phyloP scores from a whole-genome alignment of 2,797 vertebrate genomes.

The Presbytis comata region DNA sequence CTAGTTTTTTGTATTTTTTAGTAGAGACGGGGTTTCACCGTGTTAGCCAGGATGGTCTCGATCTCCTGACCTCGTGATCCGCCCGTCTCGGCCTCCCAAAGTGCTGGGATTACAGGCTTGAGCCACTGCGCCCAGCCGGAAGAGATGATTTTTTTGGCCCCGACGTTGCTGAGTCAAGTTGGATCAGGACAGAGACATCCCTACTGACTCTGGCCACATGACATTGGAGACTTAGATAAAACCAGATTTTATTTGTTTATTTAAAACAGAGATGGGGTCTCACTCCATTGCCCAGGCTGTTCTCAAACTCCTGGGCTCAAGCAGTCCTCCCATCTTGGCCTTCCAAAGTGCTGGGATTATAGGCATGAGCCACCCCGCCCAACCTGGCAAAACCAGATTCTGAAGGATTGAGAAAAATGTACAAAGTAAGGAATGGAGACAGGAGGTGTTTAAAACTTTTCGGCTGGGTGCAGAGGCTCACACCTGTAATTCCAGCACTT shows the following conservation, averaged over 20 bases:
- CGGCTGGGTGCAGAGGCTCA: not conserved
- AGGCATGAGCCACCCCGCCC: too few species aligned
- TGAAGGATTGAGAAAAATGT: not conserved
- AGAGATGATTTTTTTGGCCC: not conserved
- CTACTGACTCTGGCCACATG: not conserved
- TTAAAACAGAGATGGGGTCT: not conserved
- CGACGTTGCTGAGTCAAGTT: not conserved
- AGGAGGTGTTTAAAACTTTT: conserved; percentile 24
- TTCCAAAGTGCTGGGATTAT: not conserved
- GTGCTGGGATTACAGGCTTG: too few species aligned
- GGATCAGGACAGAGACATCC: not conserved
- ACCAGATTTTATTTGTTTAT: not conserved
- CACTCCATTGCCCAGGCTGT: not conserved
- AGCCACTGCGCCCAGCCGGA: not conserved
- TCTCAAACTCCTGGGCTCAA: not conserved
- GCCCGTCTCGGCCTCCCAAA: too few species aligned
- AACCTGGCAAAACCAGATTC: not conserved
- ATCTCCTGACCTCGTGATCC: too few species aligned
- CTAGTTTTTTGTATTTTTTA: too few species aligned
- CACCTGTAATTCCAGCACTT: not conserved
- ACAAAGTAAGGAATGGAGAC: not conserved
- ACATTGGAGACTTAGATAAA: conserved; percentile 5
- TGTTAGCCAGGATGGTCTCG: too few species aligned
- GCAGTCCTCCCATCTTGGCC: not conserved
- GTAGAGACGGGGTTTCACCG: too few species aligned